phyloP scores from a whole-genome alignment of 1,140 invertebrate genomes.

The Papilio machaon region DNA sequence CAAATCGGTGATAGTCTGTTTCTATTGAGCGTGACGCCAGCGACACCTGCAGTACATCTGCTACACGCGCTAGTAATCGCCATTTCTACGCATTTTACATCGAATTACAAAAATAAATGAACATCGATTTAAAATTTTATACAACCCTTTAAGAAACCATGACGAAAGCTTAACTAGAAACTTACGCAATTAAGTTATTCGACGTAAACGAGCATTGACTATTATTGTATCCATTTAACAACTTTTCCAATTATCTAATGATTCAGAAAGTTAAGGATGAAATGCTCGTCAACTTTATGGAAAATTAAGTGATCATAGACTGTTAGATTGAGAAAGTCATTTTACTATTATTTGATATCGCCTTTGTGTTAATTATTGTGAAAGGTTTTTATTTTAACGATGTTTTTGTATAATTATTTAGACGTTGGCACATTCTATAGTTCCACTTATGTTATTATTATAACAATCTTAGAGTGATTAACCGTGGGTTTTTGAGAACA shows the following conservation, averaged over 20 bases:
- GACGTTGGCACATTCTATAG: neutral
- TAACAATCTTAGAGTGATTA: neutral
- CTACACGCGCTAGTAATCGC: slow-evolving; percentile 54
- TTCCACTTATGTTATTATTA: neutral
- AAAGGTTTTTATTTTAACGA: slow-evolving; percentile 1
- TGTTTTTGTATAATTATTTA: neutral
- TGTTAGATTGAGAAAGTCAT: neutral
- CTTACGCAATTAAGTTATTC: slow-evolving; percentile 21
- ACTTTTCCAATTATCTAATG: slow-evolving; percentile 21
- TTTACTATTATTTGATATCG: neutral
- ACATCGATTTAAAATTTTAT: slow-evolving; percentile 35
- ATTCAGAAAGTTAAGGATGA: slow-evolving; percentile 6
- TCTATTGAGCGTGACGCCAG: slow-evolving; percentile 53
- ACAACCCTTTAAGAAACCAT: slow-evolving; percentile 27
- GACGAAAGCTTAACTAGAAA: slow-evolving; percentile 17
- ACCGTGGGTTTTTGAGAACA: neutral
- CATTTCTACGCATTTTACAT: slow-evolving; percentile 33
- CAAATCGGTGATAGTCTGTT: slow-evolving; percentile 19
- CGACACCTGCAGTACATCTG: slow-evolving; percentile 65
- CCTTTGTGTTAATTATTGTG: neutral
- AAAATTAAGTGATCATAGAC: slow-evolving; percentile 14
- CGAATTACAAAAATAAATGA: slow-evolving; percentile 36
- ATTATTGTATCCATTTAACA: neutral
- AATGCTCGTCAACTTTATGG: slow-evolving; percentile 1
- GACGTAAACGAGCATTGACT: slow-evolving; percentile 1